A percentile compares a stretch with the other conserved stretches of the same genome.
Conservation (phyloP, 1,140 invertebrate species). For the Habropoda laboriosa region DNA sequence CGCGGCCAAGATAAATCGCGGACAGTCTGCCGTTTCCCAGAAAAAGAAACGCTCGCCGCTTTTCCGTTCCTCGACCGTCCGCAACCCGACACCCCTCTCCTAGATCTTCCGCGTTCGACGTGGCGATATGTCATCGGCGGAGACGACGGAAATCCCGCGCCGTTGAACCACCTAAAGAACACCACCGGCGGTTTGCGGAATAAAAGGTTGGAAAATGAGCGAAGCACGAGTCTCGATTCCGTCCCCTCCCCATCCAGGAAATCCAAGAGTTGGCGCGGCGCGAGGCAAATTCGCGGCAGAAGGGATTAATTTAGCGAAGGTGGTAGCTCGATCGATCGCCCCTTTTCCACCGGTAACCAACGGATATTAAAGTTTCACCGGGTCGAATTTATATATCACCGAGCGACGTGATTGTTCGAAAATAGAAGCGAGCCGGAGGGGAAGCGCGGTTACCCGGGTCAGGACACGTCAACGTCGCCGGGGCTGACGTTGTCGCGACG, state of each 20-base stretch:
- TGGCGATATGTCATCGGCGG: not conserved
- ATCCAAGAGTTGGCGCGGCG: not conserved
- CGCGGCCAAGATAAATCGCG: conserved; percentile 60
- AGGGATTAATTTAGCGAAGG: conserved; percentile 14
- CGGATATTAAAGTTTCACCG: conserved; percentile 65
- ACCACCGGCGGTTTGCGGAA: too few relatives aligned
- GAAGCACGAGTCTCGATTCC: too few relatives aligned
- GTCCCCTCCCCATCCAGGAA: not conserved
- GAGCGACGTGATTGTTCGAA: conserved; percentile 42
- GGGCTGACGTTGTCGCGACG: not conserved
- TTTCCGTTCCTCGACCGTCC: not conserved
- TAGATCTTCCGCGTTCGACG: not conserved
- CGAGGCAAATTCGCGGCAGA: conserved; percentile 16
- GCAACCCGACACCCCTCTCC: too few relatives aligned
- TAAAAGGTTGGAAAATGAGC: too few relatives aligned
- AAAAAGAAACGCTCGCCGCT: conserved; percentile 39
- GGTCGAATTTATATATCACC: conserved; percentile 55
- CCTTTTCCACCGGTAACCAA: conserved; percentile 7
- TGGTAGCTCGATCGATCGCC: conserved; percentile 11
- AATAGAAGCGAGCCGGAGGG: conserved; percentile 12
- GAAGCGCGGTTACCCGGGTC: conserved; percentile 7
- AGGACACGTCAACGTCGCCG: not conserved
- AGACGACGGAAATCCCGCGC: not conserved
- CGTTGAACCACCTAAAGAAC: too few relatives aligned
- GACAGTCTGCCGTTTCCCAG: conserved; percentile 21